These are phyloP conservation scores for Xestobium rufovillosum DNA, from an alignment of 2,888 invertebrate genomes.

Conservation along the genomic window DNA sequence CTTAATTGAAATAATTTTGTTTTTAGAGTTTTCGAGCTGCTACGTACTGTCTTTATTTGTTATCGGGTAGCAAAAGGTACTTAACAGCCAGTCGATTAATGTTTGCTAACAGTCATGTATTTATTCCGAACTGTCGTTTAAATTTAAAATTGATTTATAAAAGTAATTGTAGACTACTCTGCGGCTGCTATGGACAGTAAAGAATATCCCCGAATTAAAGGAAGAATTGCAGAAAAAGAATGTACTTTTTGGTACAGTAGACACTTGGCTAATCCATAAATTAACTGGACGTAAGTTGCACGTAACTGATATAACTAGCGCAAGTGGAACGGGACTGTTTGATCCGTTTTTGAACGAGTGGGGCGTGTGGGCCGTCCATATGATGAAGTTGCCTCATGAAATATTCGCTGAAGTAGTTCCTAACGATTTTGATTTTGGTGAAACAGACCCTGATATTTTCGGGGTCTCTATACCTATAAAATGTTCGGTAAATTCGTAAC, in stretches of 20 bases:
- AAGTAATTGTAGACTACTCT: conserved; percentile 37
- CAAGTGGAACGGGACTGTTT: conserved; percentile 85
- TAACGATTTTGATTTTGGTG: conserved; percentile 68
- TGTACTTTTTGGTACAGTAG: conserved; percentile 79
- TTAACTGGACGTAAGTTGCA: conserved; percentile 59
- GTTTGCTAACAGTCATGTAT: conserved; percentile 79
- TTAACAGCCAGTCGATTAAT: conserved; percentile 78
- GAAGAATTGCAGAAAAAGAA: conserved; percentile 55
- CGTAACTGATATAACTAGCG: conserved; percentile 84
- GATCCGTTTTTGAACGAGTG: conserved; percentile 88
- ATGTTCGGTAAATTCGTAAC: conserved; percentile 56
- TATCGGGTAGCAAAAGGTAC: conserved; percentile 75
- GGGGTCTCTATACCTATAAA: conserved; percentile 71
- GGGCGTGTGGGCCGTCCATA: conserved; percentile 62
- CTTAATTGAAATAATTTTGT: conserved; percentile 19
- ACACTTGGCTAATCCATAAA: conserved; percentile 89
- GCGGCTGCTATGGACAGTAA: conserved; percentile 70
- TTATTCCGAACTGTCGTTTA: conserved; percentile 15
- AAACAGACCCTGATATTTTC: conserved; percentile 57
- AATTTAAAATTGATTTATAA: conserved; percentile 1
- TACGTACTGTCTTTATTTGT: conserved; percentile 60
- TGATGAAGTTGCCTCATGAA: conserved; percentile 62
- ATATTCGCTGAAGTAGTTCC: conserved; percentile 78
- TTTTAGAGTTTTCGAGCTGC: conserved; percentile 56
- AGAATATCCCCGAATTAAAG: conserved; percentile 62